These are phyloP conservation scores for Enhydra lutris DNA, from an alignment of 2,113 vertebrate species.

Conservation along the genomic window DNA sequence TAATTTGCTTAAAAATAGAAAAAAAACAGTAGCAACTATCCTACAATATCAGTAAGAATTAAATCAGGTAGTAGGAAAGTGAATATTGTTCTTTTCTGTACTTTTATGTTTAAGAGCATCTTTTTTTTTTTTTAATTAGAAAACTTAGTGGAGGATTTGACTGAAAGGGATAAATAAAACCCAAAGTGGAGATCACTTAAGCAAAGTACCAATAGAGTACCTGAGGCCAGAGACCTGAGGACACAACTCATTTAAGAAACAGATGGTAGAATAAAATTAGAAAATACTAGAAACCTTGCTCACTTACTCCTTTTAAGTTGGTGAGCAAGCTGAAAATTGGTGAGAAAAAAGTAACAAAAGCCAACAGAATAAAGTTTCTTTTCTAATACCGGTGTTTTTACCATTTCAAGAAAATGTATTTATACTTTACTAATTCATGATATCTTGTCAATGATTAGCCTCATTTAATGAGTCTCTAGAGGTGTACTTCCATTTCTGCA, in stretches of 20 bases:
- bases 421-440: neutral
- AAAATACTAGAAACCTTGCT: neutral
- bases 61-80: neutral
- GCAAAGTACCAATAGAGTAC: neutral
- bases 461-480: neutral
- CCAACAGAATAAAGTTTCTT: neutral
- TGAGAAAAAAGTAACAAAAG: neutral
- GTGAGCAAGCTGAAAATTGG: neutral
- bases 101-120: neutral
- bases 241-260: neutral
- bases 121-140: neutral
- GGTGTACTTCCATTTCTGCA: neutral
- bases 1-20: neutral
- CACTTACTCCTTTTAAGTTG: neutral
- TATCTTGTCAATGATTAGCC: neutral
- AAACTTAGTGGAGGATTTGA: neutral
- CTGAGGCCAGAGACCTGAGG: neutral
- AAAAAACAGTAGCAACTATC: neutral
- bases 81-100: neutral
- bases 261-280: neutral
- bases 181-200: neutral
- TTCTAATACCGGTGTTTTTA: neutral
- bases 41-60: neutral
- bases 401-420: neutral
- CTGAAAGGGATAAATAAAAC: neutral